phyloP scores from a whole-genome alignment of 2,113 vertebrate species.

The Platanista minor region DNA sequence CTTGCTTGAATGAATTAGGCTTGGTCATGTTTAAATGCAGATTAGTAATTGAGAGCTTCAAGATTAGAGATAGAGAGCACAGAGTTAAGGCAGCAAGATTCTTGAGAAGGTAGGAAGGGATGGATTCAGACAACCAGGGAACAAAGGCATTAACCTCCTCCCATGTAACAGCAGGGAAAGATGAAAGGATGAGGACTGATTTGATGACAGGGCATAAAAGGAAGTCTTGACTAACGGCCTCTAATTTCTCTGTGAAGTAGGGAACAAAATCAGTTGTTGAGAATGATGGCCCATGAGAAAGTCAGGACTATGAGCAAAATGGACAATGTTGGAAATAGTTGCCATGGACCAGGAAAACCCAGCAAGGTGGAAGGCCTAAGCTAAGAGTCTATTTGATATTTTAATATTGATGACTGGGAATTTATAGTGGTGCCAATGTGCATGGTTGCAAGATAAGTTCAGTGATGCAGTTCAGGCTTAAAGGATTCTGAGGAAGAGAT shows the following conservation, averaged over 20 bases:
- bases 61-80: not conserved
- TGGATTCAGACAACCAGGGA: not conserved
- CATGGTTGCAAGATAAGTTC: not conserved
- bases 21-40: not conserved
- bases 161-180: not conserved
- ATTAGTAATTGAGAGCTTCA: not conserved
- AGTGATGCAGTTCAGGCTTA: not conserved
- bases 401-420: not conserved
- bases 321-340: not conserved
- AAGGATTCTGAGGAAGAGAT: not conserved
- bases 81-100: constrained; percentile 27
- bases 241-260: constrained; percentile 10
- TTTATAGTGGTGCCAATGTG: not conserved
- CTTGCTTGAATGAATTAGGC: not conserved
- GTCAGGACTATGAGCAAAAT: not conserved
- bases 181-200: not conserved
- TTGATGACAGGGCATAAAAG: not conserved
- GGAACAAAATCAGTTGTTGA: constrained; percentile 19
- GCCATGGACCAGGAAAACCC: not conserved
- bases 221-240: not conserved
- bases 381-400: not conserved
- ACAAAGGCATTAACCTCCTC: not conserved
- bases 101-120: not conserved
- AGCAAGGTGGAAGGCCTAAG: not conserved
- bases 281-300: not conserved